These are phyloP conservation scores for Sarcophaga bullata DNA, from an alignment of 1,140 invertebrate genomes.

Conservation along the genomic window DNA sequence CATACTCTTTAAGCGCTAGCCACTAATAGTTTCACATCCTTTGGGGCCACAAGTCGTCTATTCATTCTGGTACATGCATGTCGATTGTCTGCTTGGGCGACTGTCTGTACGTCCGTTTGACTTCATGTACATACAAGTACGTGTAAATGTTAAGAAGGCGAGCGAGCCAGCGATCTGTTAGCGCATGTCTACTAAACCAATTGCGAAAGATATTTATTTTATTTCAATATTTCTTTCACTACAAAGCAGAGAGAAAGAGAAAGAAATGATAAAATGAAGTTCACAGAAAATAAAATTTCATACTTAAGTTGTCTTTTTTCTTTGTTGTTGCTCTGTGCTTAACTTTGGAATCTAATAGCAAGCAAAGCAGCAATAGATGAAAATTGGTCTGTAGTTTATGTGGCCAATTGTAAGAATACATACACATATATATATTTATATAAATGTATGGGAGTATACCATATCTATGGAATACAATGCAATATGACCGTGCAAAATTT, in stretches of 20 bases:
- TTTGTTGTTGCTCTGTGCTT: background rate
- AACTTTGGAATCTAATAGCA: background rate
- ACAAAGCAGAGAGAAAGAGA: background rate
- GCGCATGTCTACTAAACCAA: slow-evolving; percentile 4
- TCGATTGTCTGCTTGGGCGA: background rate
- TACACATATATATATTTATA: too few relatives aligned
- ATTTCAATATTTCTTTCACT: background rate
- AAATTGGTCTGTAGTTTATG: slow-evolving; percentile 23
- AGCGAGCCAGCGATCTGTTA: slow-evolving; percentile 6
- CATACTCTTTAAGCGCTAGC: background rate
- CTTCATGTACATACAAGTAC: background rate
- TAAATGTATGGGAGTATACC: background rate
- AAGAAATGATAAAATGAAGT: too few relatives aligned
- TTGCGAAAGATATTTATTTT: slow-evolving; percentile 26
- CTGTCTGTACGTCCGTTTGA: too few relatives aligned
- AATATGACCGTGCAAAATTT: slow-evolving; percentile 23
- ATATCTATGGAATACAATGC: background rate
- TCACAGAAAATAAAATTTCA: background rate
- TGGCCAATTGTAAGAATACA: background rate
- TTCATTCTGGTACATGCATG: background rate
- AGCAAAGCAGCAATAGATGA: background rate
- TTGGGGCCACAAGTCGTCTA: background rate
- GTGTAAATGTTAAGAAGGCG: slow-evolving; percentile 3
- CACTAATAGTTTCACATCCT: background rate
- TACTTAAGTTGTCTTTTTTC: background rate